phyloP scores from a whole-genome alignment of 2,888 invertebrate species.

The Prosopocoilus inquinatus region DNA sequence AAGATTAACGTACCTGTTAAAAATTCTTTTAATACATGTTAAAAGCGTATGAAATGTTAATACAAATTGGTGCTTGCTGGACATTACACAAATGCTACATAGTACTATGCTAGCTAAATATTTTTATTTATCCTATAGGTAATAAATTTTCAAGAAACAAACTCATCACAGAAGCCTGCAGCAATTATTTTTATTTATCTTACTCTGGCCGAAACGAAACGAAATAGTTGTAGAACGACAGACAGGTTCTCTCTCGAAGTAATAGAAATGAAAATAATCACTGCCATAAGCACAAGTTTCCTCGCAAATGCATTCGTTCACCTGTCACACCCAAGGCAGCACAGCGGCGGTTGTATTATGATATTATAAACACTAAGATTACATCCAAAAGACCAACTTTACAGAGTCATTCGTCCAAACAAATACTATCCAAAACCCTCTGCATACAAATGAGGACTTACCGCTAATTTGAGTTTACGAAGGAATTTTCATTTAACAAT shows the following conservation, averaged over 20 bases:
- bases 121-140: conserved; percentile 32
- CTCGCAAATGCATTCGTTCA: conserved; percentile 31
- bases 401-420: conserved; percentile 8
- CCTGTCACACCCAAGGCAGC: conserved; percentile 37
- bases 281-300: conserved; percentile 41
- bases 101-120: conserved; percentile 37
- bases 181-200: conserved; percentile 22
- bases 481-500: conserved; percentile 10
- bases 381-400: conserved; percentile 13
- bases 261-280: conserved; percentile 32
- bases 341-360: conserved; percentile 37
- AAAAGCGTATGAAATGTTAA: conserved; percentile 43
- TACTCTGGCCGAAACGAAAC: conserved; percentile 8
- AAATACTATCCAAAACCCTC: neutral
- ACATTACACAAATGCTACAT: conserved; percentile 42
- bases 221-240: conserved; percentile 10
- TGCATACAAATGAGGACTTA: neutral
- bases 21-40: conserved; percentile 26
- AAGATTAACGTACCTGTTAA: neutral
- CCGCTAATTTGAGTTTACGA: conserved; percentile 11
- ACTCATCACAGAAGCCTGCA: conserved; percentile 52
- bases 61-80: conserved; percentile 42
- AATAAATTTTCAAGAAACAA: conserved; percentile 37
- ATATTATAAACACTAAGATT: conserved; percentile 23
- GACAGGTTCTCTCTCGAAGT: conserved; percentile 11